Conservation (phyloP, 2,797 vertebrate genomes). For the Malurus leucopterus region DNA sequence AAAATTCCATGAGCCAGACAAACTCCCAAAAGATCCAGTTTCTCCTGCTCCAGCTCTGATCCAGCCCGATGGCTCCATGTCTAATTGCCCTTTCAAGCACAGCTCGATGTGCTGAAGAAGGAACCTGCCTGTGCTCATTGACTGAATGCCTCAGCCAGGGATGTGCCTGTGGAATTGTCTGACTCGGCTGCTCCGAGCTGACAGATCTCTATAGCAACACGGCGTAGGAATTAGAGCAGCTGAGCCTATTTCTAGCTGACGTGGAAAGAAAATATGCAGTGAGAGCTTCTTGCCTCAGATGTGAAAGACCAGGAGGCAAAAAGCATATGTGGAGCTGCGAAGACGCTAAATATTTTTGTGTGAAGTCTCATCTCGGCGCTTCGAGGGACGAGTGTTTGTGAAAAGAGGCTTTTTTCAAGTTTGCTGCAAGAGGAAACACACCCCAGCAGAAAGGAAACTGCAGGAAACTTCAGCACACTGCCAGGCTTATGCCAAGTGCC, state of each 20-base stretch:
- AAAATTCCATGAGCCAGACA: neutral
- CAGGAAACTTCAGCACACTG: neutral
- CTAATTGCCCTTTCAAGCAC: neutral
- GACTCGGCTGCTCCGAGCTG: neutral
- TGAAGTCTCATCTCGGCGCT: neutral
- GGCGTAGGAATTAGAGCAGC: neutral
- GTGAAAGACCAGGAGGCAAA: constrained; percentile 50
- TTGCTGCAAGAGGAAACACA: neutral
- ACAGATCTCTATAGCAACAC: constrained; percentile 31
- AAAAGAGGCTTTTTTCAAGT: neutral
- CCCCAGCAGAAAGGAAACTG: neutral
- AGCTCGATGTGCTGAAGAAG: neutral
- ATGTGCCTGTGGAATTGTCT: neutral
- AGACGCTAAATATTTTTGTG: constrained; percentile 19
- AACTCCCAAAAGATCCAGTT: neutral
- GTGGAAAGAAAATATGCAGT: neutral
- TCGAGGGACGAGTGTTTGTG: neutral
- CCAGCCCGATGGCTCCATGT: neutral
- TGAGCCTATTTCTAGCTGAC: neutral
- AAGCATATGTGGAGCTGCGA: constrained; percentile 8
- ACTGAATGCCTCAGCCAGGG: neutral
- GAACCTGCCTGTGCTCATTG: neutral
- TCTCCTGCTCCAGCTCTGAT: neutral
- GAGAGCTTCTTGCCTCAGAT: constrained; percentile 15
- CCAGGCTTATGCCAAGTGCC: neutral